Base-by-base conservation (phyloP, 2,888 invertebrate genomes). In the Diaperis boleti region DNA sequence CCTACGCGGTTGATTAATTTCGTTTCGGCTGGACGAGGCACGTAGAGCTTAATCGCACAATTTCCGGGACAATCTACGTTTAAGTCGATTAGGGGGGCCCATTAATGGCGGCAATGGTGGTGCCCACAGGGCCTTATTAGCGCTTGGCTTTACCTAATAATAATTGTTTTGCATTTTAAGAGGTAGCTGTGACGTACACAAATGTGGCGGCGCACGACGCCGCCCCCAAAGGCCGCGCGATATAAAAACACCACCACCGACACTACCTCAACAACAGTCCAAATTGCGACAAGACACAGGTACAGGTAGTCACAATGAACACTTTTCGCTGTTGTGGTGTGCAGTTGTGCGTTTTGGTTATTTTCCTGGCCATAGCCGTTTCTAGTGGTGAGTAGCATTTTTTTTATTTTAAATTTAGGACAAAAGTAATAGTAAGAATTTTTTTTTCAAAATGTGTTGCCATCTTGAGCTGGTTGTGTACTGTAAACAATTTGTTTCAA, bases 151-250 rank as follows among this genome's bases (percentile, higher is more conserved):
- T 31, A 49, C 59, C 20, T 57, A 49, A 59, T 59, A 49, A 59
- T 59, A 31, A 59, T 59, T 59, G 49, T 59, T 59, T 59, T 59
- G 59, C 59, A 59, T 57, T 62, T 57, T 41, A 49, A 62, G 62
- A 47, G 62, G 49, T 45, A 52, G 50, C 52, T 18, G 44, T 62
- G 62, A 62, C 62, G 62, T 56, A 49, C 33, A 56, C 49, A 55
- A 44, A 15, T 39, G 54, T 61, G 33, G 42, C 47, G 42, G 62
- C 59, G 59, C 47, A 49, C 59, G 41, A 39, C 59, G 49, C 47
- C 59, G 49, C 59, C 59, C 59, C 41, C 49, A 41, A 49, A 41
- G 22, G 20, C 59, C 59, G 41, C 57, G 49, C 49, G 18, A 49
- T 59, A 49, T 59, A 59, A 59, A 59, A 59, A 45, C 45, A 35